Percentiles rank a stretch among this genome's conserved stretches.
Evolutionary conservation across 1,140 invertebrate species (phyloP).

Genomic region (Drosophila nikananu): DNA sequence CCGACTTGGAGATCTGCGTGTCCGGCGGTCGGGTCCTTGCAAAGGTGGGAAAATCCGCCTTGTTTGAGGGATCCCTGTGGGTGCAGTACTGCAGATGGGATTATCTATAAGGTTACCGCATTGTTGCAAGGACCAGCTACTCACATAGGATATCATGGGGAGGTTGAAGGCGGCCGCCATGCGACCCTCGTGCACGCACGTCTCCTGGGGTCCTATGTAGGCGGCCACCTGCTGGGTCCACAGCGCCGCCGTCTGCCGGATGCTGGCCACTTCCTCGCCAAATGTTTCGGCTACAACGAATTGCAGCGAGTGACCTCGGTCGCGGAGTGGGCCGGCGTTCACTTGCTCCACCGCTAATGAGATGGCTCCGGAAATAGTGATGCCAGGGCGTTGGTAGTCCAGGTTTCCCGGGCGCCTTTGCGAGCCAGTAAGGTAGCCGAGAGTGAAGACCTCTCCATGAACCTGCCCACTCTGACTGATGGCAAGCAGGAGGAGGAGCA

Average conservation of each 20-base stretch:
- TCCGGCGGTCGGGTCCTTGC: conserved; percentile 96
- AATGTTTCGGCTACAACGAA: conserved; percentile 96
- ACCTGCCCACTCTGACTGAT: conserved; percentile 5
- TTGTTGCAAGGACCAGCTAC: conserved; percentile 63
- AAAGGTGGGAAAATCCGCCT: conserved; percentile 95
- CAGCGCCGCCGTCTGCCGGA: conserved; percentile 93
- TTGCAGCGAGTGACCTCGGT: conserved; percentile 89
- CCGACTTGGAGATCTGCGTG: conserved; percentile 95
- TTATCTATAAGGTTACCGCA: neutral
- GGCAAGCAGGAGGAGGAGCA: conserved; percentile 15
- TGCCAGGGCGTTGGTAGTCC: conserved; percentile 91
- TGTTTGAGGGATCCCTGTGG: conserved; percentile 94
- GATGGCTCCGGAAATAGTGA: conserved; percentile 91
- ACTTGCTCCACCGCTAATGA: conserved; percentile 92
- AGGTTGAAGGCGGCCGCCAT: conserved; percentile 98
- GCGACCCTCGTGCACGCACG: conserved; percentile 96
- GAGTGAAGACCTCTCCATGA: conserved; percentile 80
- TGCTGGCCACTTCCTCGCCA: conserved; percentile 94
- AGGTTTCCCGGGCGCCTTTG: conserved; percentile 90
- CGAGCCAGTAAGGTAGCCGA: conserved; percentile 93
- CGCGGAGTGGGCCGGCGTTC: conserved; percentile 87
- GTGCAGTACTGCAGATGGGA: conserved; percentile 91
- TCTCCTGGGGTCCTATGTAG: conserved; percentile 97
- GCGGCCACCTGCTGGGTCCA: conserved; percentile 95
- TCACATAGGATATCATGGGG: conserved; percentile 93